phyloP scores from a whole-genome alignment of 2,888 invertebrate species.

The Eupithecia abbreviata region DNA sequence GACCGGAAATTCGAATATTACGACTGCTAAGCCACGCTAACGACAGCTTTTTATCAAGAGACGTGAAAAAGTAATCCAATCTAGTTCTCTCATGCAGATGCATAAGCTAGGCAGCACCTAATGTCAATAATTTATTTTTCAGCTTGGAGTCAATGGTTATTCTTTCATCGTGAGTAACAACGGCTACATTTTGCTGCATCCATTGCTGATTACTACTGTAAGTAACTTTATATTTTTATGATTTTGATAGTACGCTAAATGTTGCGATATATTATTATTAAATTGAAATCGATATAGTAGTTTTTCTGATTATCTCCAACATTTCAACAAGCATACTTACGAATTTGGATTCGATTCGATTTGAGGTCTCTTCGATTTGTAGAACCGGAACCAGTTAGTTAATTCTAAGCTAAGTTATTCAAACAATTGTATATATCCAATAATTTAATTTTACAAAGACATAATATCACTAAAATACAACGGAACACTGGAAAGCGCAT shows the following conservation, averaged over 20 bases:
- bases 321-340: neutral
- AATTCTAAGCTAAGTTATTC: neutral
- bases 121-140: conserved; percentile 56
- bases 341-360: neutral
- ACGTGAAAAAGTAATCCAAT: neutral
- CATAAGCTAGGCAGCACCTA: neutral
- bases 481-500: no score
- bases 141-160: conserved; percentile 98
- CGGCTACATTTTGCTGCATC: conserved; percentile 97
- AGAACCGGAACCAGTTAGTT: neutral
- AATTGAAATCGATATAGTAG: neutral
- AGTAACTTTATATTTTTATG: conserved; percentile 62
- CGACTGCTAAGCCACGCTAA: no score
- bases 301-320: neutral
- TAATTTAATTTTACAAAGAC: no score
- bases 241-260: neutral
- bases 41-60: no score
- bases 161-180: conserved; percentile 98
- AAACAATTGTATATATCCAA: neutral
- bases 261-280: no score
- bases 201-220: conserved; percentile 94
- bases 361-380: neutral
- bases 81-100: neutral
- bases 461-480: no score
- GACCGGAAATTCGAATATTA: no score